Base-by-base conservation (phyloP, 1,140 invertebrate genomes). In the Camponotus floridanus region DNA sequence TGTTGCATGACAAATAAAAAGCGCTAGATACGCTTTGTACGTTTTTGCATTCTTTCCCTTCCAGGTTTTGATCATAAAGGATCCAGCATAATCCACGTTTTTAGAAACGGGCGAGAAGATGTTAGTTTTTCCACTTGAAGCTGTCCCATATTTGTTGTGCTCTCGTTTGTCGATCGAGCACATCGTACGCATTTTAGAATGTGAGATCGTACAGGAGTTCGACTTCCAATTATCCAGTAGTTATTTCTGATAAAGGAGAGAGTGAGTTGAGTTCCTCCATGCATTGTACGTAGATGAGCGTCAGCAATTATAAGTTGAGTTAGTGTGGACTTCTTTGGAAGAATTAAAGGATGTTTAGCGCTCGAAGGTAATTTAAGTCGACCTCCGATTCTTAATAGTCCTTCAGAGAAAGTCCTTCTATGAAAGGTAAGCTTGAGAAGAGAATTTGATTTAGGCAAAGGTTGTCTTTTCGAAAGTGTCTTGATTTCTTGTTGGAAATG, bases 41-140 rank as follows among this genome's bases (percentile, higher is more conserved):
- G 73, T 62, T 18, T 74, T 83, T 8, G 57, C 39, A 2, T 70
- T 87, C 36, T 91, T 74, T 7, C 83, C 85, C n/a, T 62, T 67
- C 26, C 84, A 67, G 13, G 71, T 73, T 80, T 92, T 94, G 0
- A 95, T 76, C 18, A 57, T 15, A 33, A 95, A 88, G 11, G 93
- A 92, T 4, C 95, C 95, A 1, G 92, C 93, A 33, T 79, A 95
- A 87, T 95, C 94, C 0, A 95, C 88, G 0, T 93, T 95, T 93
- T 68, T 51, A 86, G 76, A 83, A 95, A 95, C 5, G 93, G 92
- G 8, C 89, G 79, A 1, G 87, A 59, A 5, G 88, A 85, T 0
- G 71, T 92, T 0, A 92, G 51, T 33, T 94, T 51, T 33, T 81
- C 26, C 0, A n/a, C 0, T 6, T 94, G 95, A 33, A 95, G 76